phyloP scores from a whole-genome alignment of 2,888 invertebrate species.

The Drosophila cognata region DNA sequence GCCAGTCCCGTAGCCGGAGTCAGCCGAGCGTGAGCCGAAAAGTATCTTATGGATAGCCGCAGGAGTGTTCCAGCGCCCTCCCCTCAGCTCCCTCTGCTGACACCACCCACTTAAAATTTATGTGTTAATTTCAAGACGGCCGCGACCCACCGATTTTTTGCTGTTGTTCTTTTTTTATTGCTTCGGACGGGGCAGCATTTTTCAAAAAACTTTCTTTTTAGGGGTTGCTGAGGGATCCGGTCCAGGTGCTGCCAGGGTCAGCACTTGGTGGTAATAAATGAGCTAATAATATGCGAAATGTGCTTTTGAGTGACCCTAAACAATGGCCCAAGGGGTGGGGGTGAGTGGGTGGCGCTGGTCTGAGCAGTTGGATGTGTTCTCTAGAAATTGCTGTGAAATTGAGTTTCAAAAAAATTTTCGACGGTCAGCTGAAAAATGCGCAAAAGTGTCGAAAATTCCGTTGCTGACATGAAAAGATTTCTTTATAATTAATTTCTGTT shows the following conservation, averaged over 20 bases:
- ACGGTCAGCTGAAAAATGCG: constrained; percentile 66
- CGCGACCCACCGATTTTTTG: constrained; percentile 53
- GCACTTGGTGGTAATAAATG: constrained; percentile 81
- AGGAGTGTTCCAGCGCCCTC: constrained; percentile 19
- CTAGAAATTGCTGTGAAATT: constrained; percentile 66
- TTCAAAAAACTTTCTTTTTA: constrained; percentile 59
- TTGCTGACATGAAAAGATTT: constrained; percentile 79
- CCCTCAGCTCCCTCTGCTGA: constrained; percentile 42
- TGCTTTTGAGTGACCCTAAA: constrained; percentile 81
- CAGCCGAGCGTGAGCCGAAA: constrained; percentile 52
- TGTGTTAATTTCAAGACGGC: constrained; percentile 84
- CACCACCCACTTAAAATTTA: constrained; percentile 81
- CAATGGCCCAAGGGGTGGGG: constrained; percentile 37
- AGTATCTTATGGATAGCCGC: constrained; percentile 62
- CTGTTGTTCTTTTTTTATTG: constrained; percentile 60
- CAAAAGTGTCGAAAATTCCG: constrained; percentile 78
- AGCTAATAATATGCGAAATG: constrained; percentile 83
- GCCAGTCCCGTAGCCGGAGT: constrained; percentile 41
- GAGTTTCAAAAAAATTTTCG: constrained; percentile 55
- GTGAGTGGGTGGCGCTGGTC: neutral
- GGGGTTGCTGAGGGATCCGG: constrained; percentile 24
- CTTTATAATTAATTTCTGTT: constrained; percentile 76
- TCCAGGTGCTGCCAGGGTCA: constrained; percentile 72
- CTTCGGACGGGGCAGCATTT: constrained; percentile 54
- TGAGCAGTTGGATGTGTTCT: neutral